Conservation (phyloP, 2,797 vertebrate genomes). For the Pseudotriccus pelzelni region DNA sequence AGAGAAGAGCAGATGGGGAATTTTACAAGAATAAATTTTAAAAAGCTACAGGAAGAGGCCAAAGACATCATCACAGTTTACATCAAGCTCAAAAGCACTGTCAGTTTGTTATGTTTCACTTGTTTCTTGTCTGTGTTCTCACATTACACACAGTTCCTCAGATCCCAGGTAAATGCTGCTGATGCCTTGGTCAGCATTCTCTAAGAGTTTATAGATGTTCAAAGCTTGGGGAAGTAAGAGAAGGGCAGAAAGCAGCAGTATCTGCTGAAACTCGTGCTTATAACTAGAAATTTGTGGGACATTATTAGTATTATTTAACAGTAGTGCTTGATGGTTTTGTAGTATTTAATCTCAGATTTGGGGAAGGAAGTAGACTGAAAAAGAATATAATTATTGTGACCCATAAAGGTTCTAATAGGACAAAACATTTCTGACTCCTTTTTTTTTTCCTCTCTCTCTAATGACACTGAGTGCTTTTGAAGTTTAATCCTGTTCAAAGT, state of each 20-base stretch:
- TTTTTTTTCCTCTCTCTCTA: fast-evolving
- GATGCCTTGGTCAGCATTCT: background rate
- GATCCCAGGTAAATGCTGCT: background rate
- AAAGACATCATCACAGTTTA: background rate
- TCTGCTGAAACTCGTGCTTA: background rate
- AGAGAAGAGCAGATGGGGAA: background rate
- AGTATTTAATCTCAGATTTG: background rate
- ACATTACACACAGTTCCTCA: background rate
- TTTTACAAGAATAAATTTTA: background rate
- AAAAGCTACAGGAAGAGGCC: background rate
- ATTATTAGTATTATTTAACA: background rate
- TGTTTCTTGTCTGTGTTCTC: background rate
- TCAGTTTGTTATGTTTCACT: background rate
- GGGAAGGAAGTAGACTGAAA: background rate
- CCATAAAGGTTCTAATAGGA: background rate
- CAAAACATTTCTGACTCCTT: background rate
- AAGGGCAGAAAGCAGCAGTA: background rate
- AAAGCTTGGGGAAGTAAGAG: background rate
- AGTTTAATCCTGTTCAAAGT: background rate
- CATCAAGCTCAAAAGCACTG: background rate
- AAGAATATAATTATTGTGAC: background rate
- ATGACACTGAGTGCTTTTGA: background rate
- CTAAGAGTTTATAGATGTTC: background rate
- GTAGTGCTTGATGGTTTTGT: background rate
- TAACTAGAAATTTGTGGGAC: background rate